Evolutionary conservation across 2,113 vertebrate species (phyloP).

Genomic region (Crotalus tigris): DNA sequence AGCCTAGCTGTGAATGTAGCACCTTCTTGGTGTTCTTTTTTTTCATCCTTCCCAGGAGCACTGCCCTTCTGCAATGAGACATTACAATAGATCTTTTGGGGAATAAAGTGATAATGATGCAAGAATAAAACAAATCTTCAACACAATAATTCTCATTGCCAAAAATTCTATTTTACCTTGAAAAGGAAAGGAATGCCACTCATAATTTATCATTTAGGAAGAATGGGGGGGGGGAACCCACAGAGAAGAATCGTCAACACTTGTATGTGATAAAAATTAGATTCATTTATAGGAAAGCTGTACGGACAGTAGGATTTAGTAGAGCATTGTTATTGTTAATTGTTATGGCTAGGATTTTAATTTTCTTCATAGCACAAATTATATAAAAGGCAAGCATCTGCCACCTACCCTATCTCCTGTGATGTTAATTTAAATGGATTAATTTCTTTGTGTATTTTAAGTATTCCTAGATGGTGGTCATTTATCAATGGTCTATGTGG

Average conservation of each 20-base stretch:
- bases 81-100: neutral
- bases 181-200: constrained; percentile 45
- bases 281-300: constrained; percentile 16
- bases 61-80: neutral
- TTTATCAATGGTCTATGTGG: constrained; percentile 50
- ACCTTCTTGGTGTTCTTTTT: neutral
- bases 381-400: constrained; percentile 64
- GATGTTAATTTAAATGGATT: constrained; percentile 67
- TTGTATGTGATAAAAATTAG: constrained; percentile 33
- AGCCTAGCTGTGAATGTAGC: neutral
- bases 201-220: constrained; percentile 60
- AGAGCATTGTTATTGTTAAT: constrained; percentile 55
- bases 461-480: constrained; percentile 44
- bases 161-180: constrained; percentile 43
- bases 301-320: constrained; percentile 52
- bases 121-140: constrained; percentile 75
- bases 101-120: constrained; percentile 66
- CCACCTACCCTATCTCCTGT: constrained; percentile 60
- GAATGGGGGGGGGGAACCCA: neutral
- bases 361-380: constrained; percentile 65
- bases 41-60: neutral
- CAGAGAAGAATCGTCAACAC: constrained; percentile 6
- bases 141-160: constrained; percentile 65
- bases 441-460: constrained; percentile 60
- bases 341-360: constrained; percentile 65